Conservation (phyloP, 2,113 vertebrate genomes). For the Poecile atricapillus region DNA sequence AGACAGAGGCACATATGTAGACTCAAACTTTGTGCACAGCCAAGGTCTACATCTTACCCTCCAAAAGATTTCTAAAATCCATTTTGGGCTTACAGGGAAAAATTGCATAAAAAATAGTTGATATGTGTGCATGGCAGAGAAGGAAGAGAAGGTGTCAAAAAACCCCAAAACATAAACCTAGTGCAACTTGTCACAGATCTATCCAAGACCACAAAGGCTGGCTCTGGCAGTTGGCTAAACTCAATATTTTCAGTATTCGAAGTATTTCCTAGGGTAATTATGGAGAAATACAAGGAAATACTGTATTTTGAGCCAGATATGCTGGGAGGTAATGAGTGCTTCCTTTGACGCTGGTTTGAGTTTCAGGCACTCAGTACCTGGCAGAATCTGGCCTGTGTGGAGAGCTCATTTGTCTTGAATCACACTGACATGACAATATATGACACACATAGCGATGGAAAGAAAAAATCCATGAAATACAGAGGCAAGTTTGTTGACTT, state of each 20-base stretch:
- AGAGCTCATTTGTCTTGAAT: background rate
- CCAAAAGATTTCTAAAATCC: background rate
- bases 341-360: constrained; percentile 18
- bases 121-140: rapidly evolving
- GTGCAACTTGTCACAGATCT: background rate
- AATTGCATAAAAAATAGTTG: background rate
- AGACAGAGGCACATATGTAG: background rate
- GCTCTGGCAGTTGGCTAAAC: constrained; percentile 39
- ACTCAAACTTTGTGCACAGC: background rate
- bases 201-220: background rate
- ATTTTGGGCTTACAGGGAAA: background rate
- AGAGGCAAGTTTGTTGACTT: background rate
- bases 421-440: background rate
- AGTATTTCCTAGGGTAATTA: constrained; percentile 47
- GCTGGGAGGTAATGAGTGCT: background rate
- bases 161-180: background rate
- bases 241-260: constrained; percentile 50
- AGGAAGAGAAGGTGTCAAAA: background rate
- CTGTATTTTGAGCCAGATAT: background rate
- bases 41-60: rapidly evolving
- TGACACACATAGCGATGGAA: background rate
- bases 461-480: background rate
- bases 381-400: background rate
- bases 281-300: constrained; percentile 16
- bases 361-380: background rate